phyloP scores from a whole-genome alignment of 2,888 invertebrate species.

The Danaus chrysippus region DNA sequence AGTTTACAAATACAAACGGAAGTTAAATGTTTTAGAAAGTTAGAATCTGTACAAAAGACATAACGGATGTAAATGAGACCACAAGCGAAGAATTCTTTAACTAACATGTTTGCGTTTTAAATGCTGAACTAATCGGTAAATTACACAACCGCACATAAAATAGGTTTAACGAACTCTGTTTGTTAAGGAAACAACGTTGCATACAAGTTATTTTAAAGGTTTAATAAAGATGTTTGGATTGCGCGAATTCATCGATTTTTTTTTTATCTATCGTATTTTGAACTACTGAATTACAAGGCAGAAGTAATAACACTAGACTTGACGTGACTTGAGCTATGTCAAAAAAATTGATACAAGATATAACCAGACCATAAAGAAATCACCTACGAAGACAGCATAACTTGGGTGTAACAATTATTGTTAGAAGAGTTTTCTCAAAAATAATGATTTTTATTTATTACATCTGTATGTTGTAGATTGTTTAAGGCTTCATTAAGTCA shows the following conservation, averaged over 20 bases:
- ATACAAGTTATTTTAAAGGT: background rate
- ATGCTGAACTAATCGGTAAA: slow-evolving; percentile 17
- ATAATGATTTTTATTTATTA: too few relatives aligned
- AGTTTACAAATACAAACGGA: background rate
- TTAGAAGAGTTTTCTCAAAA: too few relatives aligned
- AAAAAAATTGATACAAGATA: too few relatives aligned
- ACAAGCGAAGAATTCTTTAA: slow-evolving; percentile 9
- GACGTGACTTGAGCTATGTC: too few relatives aligned
- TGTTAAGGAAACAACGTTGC: slow-evolving; percentile 1
- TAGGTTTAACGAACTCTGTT: background rate
- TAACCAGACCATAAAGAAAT: too few relatives aligned
- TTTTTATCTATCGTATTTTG: too few relatives aligned
- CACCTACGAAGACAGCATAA: too few relatives aligned
- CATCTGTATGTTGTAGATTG: too few relatives aligned
- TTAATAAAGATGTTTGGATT: background rate
- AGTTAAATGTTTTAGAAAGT: slow-evolving; percentile 4
- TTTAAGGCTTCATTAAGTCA: too few relatives aligned
- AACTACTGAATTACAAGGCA: too few relatives aligned
- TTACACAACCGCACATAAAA: slow-evolving; percentile 9
- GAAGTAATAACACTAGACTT: too few relatives aligned
- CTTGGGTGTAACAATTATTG: too few relatives aligned
- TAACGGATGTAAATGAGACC: slow-evolving; percentile 11
- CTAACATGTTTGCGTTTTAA: slow-evolving; percentile 17
- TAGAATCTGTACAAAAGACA: background rate
- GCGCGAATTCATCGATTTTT: background rate